phyloP scores from a whole-genome alignment of 2,797 vertebrate genomes.

The Microtus agrestis region DNA sequence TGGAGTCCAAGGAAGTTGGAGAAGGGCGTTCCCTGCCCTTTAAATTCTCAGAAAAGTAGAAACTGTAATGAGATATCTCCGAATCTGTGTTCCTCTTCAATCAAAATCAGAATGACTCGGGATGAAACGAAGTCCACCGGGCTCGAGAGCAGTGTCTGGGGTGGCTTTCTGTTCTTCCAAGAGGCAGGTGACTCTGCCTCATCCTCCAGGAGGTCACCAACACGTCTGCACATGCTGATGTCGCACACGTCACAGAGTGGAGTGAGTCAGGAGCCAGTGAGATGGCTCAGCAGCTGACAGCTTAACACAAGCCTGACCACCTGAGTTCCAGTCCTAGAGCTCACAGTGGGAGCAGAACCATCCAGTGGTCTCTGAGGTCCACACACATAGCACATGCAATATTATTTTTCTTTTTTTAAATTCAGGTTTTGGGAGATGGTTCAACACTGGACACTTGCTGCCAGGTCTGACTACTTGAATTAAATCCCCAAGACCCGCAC shows the following conservation, averaged over 20 bases:
- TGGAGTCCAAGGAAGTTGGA: rapidly evolving
- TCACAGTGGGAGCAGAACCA: background rate
- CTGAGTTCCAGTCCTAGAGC: background rate
- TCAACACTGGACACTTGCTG: background rate
- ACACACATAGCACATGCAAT: background rate
- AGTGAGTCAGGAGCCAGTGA: background rate
- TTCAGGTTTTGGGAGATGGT: background rate
- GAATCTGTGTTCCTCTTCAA: background rate
- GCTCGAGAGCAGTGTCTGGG: background rate
- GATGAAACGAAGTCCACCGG: background rate
- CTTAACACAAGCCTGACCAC: background rate
- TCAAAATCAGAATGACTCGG: background rate
- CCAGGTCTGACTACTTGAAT: too few species aligned
- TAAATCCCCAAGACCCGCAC: background rate
- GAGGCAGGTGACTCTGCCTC: background rate
- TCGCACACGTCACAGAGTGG: background rate
- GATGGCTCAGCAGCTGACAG: background rate
- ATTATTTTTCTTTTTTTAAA: background rate
- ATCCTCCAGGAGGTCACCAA: background rate
- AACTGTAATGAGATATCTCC: rapidly evolving
- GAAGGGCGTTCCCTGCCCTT: background rate
- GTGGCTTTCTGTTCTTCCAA: background rate
- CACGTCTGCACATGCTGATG: background rate
- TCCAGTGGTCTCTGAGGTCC: background rate
- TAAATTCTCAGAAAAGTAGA: background rate